Evolutionary conservation across 2,888 invertebrate species (phyloP), one percentile per base, ranked within the genome.

Genomic region (Pedicia rivosa): DNA sequence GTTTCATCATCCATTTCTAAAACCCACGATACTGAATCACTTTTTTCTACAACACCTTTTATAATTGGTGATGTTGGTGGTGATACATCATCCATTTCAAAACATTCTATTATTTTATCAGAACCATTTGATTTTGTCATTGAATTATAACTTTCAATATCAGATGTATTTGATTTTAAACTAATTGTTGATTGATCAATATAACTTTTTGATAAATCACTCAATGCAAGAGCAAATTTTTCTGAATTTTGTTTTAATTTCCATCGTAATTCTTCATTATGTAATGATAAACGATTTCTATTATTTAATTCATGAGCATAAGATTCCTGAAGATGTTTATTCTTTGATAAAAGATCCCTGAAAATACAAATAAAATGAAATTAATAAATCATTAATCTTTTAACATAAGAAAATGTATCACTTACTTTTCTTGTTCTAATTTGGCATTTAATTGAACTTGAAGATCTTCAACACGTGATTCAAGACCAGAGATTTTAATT

Each of bases 191-290:
- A 34, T 14, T 40, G 40, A 13, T 48, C 48, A n/a, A 43, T 44
- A 32, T 46, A 45, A 40, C 43, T 47, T 36, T 47, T 48, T 5
- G 47, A 47, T 3, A 59, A 54, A 43, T 63, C 62, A 9, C 57
- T 46, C 4, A 64, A 55, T 35, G 59, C 59, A 8, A 41, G 34
- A n/a, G 44, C 39, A 37, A 43, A 65, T 30, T 82, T 78, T 59
- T 83, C 79, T 39, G 77, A 78, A 55, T 81, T 83, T 56, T 86
- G 83, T 50, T 80, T 70, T 40, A 91, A 67, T 52, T 81, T 81
- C 74, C 86, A 92, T 49, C 82, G 72, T 3, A 91, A 67, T 59
- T 90, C 86, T 61, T 92, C 92, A 53, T 88, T 90, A 53, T 82
- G 74, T 52, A 82, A 79, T 1, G 74, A 72, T 32, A 88, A 61